Base-by-base conservation (phyloP, 2,888 invertebrate genomes). In the Blomia tropicalis region DNA sequence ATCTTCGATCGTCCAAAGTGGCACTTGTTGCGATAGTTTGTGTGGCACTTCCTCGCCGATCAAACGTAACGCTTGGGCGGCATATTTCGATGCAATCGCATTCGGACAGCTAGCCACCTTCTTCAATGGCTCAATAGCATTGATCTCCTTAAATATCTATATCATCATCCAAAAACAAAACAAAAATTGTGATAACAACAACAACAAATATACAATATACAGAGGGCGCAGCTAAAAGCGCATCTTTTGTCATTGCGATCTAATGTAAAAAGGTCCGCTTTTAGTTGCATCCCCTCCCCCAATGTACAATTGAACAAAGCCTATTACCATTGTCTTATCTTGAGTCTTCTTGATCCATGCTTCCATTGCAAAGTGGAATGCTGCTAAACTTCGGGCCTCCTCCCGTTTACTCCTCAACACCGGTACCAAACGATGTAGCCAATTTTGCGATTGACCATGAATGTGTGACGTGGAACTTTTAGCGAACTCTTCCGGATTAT, bases 291-390 rank as follows among this genome's bases (percentile, higher is more conserved):
- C 41, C 11, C 3, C 41, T 41, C 41, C n/a, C n/a, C n/a, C n/a
- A 41, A 41, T 41, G 41, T 41, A 41, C 14, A 41, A 22, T 54
- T 54, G 29, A 25, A 25, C 54, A 5, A 11, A 14, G 17, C 4
- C 4, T 43, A 62, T 65, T 65, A 70, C 69, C 25, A 85, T 83
- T 0, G 88, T 87, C 67, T 88, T 87, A 3, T 87, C 87, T 74
- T 90, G 90, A 70, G 85, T 85, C 70, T 91, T 87, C 74, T 96
- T 96, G 62, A 98, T 95, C 41, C 90, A 90, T 14, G 96, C 95
- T 75, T 98, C 98, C 92, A 98, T 93, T 72, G 93, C 93, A 74
- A 95, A 79, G 73, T 98, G 98, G 74, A 96, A 98, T 36, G 96
- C 93, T 2, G 95, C 96, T 69, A 98, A 77, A 73, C 91, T 92